Conservation (phyloP, 2,888 invertebrate species). For the Lobophora halterata region DNA sequence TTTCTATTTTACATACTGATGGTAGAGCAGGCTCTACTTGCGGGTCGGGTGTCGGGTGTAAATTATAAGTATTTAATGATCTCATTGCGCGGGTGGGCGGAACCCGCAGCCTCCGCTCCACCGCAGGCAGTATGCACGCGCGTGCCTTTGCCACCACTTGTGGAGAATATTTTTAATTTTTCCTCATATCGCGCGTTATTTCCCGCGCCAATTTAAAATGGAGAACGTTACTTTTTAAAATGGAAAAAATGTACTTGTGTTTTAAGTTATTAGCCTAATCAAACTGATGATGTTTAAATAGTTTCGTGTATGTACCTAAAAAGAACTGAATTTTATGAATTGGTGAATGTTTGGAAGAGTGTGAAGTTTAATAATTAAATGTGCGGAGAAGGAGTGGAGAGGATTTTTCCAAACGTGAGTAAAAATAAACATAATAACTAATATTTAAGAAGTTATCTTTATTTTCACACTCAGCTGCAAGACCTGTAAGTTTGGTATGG, state of each 20-base stretch:
- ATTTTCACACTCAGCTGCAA: too few relatives aligned
- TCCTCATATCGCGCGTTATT: slow-evolving; percentile 31
- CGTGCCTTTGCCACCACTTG: slow-evolving; percentile 45
- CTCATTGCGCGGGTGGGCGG: slow-evolving; percentile 71
- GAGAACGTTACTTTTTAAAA: slow-evolving; percentile 1
- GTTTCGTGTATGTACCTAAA: too few relatives aligned
- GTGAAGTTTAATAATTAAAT: slow-evolving; percentile 36
- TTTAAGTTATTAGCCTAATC: too few relatives aligned
- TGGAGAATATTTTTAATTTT: slow-evolving; percentile 16
- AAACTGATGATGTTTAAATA: too few relatives aligned
- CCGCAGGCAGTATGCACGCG: slow-evolving; percentile 50
- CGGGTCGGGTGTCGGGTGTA: slow-evolving; percentile 63
- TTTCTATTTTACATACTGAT: slow-evolving; percentile 34
- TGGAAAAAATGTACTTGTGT: neutral
- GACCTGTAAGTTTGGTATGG: too few relatives aligned
- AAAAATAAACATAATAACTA: too few relatives aligned
- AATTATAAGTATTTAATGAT: slow-evolving; percentile 71
- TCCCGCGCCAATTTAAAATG: slow-evolving; percentile 20
- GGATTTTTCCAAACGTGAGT: slow-evolving; percentile 49
- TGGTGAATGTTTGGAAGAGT: slow-evolving; percentile 20
- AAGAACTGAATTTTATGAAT: slow-evolving; percentile 2
- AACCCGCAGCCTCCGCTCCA: slow-evolving; percentile 44
- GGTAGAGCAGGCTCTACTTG: slow-evolving; percentile 47
- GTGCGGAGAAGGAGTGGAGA: slow-evolving; percentile 42
- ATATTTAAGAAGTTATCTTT: too few relatives aligned